phyloP scores from a whole-genome alignment of 2,888 invertebrate genomes.

The Platerodrilus igneus region DNA sequence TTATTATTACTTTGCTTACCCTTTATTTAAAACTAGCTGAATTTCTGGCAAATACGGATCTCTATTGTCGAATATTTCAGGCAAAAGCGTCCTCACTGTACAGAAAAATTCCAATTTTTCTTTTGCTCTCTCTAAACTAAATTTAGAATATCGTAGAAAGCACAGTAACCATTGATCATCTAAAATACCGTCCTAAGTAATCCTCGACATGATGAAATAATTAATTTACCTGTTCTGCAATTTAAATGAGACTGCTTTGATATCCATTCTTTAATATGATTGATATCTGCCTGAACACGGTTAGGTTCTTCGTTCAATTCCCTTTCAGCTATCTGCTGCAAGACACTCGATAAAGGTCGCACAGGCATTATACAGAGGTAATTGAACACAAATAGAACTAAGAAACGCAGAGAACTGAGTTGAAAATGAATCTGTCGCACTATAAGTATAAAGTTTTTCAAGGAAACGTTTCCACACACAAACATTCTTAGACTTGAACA shows the following conservation, averaged over 20 bases:
- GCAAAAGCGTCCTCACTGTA: conserved; percentile 53
- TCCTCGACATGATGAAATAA: no score
- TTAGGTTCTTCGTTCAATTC: conserved; percentile 54
- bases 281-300: conserved; percentile 48
- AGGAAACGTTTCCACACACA: no score
- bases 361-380: no score
- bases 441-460: no score
- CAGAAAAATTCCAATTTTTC: conserved; percentile 57
- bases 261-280: conserved; percentile 55
- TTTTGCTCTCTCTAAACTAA: conserved; percentile 53
- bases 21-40: conserved; percentile 33
- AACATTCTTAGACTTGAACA: no score
- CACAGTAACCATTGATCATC: conserved; percentile 53
- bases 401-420: no score
- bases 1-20: no score
- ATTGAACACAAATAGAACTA: no score
- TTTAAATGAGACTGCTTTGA: conserved; percentile 54
- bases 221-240: conserved; percentile 55
- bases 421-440: no score
- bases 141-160: conserved; percentile 54
- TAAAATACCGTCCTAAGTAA: conserved; percentile 32
- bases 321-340: conserved; percentile 46
- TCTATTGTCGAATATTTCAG: conserved; percentile 54
- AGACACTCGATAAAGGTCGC: no score
- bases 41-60: conserved; percentile 44